phyloP scores from a whole-genome alignment of 2,797 vertebrate genomes.

The Eremophila alpestris region DNA sequence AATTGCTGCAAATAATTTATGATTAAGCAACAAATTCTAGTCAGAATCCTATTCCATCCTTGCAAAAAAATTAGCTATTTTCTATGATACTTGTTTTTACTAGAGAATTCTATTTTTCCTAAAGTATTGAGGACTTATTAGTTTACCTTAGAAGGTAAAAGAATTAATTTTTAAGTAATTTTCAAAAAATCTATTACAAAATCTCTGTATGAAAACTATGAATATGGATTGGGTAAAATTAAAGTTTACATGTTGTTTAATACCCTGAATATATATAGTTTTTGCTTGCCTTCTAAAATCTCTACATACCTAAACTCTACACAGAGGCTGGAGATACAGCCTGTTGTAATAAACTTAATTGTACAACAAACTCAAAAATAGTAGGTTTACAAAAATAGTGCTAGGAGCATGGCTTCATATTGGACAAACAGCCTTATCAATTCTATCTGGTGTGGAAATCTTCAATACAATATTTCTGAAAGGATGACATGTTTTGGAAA shows the following conservation, averaged over 20 bases:
- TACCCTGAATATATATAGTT: background rate
- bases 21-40: background rate
- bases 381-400: background rate
- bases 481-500: background rate
- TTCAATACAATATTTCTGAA: background rate
- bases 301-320: background rate
- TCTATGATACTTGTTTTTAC: background rate
- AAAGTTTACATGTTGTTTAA: background rate
- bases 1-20: background rate
- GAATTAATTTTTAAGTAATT: background rate
- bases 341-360: background rate
- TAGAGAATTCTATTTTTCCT: background rate
- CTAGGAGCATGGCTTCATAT: background rate
- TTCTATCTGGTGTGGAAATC: background rate
- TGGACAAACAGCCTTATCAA: background rate
- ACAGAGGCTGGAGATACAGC: background rate
- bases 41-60: background rate
- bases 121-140: background rate
- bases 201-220: background rate
- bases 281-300: background rate
- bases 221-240: background rate
- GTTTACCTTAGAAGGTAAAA: background rate
- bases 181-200: background rate
- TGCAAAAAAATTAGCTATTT: background rate
- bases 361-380: background rate